Evolutionary conservation across 2,113 vertebrate genomes (phyloP).

Genomic region (Chaetorhynchus papuensis): DNA sequence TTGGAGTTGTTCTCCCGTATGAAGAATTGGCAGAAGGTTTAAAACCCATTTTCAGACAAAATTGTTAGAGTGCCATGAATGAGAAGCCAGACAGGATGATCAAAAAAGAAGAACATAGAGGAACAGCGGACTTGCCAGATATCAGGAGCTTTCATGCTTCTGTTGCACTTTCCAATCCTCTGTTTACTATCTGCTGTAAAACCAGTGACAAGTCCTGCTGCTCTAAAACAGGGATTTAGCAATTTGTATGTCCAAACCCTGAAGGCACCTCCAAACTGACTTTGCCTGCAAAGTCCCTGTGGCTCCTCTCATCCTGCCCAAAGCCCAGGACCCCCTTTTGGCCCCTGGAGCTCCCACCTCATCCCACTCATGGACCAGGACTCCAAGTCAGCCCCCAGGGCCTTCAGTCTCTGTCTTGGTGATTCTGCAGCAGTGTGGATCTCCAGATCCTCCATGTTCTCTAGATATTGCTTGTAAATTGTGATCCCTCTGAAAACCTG

Average conservation of each 20-base stretch:
- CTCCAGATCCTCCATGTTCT: not conserved
- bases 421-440: fast-evolving
- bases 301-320: not conserved
- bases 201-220: not conserved
- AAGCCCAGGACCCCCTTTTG: fast-evolving
- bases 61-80: not conserved
- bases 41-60: not conserved
- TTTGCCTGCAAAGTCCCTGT: not conserved
- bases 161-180: not conserved
- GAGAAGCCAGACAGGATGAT: not conserved
- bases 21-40: not conserved
- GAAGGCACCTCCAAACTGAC: not conserved
- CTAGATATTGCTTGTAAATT: not conserved
- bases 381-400: fast-evolving
- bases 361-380: not conserved
- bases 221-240: not conserved
- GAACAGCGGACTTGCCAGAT: fast-evolving
- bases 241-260: fast-evolving
- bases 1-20: not conserved
- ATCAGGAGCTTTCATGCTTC: not conserved
- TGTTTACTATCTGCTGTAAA: not conserved
- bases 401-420: not conserved
- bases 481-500: not conserved
- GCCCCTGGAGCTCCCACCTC: fast-evolving
- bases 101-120: not conserved